A percentile compares a stretch with the other conserved stretches of the same genome.
Conservation (phyloP, 2,888 invertebrate genomes). For the Galeopsomyia nigrocyanea region DNA sequence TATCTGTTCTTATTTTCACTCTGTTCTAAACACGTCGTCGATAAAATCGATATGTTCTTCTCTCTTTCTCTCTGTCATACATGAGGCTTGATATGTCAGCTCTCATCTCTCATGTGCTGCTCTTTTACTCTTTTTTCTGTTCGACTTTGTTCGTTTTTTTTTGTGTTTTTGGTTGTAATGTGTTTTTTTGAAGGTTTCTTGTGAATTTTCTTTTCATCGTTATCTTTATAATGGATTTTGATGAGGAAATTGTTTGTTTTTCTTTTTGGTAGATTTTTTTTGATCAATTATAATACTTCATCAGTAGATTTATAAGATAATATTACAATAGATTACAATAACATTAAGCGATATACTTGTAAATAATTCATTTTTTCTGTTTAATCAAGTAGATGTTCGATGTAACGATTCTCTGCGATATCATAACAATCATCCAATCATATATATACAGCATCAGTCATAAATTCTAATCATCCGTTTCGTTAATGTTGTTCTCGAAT, state of each 20-base stretch:
- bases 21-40: not conserved
- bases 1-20: not conserved
- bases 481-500: slow-evolving; percentile 10
- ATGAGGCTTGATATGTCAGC: slow-evolving; percentile 15
- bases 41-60: slow-evolving; percentile 5
- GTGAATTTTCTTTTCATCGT: not conserved
- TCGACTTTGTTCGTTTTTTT: slow-evolving; percentile 1
- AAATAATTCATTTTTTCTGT: no score
- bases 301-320: not conserved
- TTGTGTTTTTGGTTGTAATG: not conserved
- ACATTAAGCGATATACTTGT: no score
- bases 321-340: no score
- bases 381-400: no score
- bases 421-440: slow-evolving; percentile 9
- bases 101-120: slow-evolving; percentile 2
- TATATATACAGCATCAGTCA: not conserved
- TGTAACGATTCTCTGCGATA: not conserved
- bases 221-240: slow-evolving; percentile 1
- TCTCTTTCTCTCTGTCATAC: not conserved
- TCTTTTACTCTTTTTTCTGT: slow-evolving; percentile 3
- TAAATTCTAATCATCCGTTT: slow-evolving; percentile 8
- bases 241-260: not conserved
- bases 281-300: slow-evolving; percentile 10
- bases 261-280: not conserved
- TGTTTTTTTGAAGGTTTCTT: not conserved